These are phyloP conservation scores for Lytechinus variegatus DNA, from an alignment of 35 echinoderm and acorn worm genomes.

Conservation along the genomic window DNA sequence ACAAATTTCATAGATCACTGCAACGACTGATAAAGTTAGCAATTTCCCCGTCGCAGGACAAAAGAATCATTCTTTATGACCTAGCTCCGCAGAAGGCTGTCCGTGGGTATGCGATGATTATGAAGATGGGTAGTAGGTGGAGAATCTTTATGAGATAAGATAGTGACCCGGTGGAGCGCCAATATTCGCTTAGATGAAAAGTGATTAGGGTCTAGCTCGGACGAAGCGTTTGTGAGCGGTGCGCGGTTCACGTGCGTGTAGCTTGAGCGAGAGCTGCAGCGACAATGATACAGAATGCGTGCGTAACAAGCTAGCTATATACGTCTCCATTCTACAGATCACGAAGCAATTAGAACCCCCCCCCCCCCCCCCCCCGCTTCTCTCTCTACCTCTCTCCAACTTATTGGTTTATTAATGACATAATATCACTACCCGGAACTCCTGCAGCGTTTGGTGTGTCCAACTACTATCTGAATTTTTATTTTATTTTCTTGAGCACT, in stretches of 20 bases:
- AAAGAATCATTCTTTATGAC: background rate
- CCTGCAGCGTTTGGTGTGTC: background rate
- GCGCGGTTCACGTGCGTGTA: conserved; percentile 7
- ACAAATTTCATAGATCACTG: background rate
- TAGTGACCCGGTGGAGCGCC: background rate
- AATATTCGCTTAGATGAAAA: background rate
- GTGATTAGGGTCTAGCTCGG: background rate
- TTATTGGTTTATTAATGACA: conserved; percentile 45
- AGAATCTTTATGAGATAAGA: background rate
- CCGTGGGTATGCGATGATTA: background rate
- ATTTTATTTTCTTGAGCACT: background rate
- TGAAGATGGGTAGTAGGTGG: background rate
- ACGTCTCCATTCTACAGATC: background rate
- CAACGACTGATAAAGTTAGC: background rate
- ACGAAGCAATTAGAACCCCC: background rate
- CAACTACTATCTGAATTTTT: background rate
- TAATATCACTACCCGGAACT: background rate
- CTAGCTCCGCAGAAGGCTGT: background rate
- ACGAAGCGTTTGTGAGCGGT: background rate
- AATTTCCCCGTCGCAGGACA: background rate
- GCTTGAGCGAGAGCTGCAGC: background rate
- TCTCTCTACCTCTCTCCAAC: background rate
- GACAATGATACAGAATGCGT: conserved; percentile 18
- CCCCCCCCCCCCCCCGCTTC: background rate
- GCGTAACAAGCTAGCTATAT: background rate